These are phyloP conservation scores for Automeris io DNA, from an alignment of 2,888 invertebrate species.

Conservation along the genomic window DNA sequence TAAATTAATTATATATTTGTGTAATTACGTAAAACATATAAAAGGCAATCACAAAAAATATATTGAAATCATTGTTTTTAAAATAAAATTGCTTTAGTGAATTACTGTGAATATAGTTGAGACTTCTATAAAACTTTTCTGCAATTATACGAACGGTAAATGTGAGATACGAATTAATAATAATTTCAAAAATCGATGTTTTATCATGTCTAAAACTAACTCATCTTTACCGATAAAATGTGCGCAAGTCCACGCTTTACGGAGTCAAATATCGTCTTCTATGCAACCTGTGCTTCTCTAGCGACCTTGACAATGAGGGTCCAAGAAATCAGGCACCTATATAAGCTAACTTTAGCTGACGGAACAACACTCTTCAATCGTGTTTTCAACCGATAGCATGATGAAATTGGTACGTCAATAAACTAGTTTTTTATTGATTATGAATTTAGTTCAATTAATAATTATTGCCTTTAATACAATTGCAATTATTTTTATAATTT, in stretches of 20 bases:
- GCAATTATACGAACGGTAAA: too few relatives aligned
- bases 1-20: too few relatives aligned
- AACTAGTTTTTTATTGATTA: conserved; percentile 2
- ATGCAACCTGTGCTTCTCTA: conserved; percentile 10
- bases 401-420: conserved; percentile 63
- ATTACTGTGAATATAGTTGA: too few relatives aligned
- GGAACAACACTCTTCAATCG: conserved; percentile 48
- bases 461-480: too few relatives aligned
- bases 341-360: conserved; percentile 38
- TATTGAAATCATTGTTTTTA: too few relatives aligned
- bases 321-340: conserved; percentile 36
- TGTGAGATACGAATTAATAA: background rate
- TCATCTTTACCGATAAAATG: background rate
- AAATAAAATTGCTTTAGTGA: too few relatives aligned
- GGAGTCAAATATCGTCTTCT: conserved; percentile 9
- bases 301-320: conserved; percentile 52
- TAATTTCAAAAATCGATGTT: background rate
- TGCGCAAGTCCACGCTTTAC: conserved; percentile 14
- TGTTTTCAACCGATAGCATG: conserved; percentile 41
- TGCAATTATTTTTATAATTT: too few relatives aligned
- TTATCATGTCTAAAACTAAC: background rate
- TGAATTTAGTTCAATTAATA: background rate
- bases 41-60: too few relatives aligned
- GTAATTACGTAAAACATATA: too few relatives aligned
- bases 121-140: too few relatives aligned